Evolutionary conservation across 2,888 invertebrate species (phyloP), one percentile per base, ranked within the genome.

Genomic region (Spatulosminthurus flaviceps): DNA sequence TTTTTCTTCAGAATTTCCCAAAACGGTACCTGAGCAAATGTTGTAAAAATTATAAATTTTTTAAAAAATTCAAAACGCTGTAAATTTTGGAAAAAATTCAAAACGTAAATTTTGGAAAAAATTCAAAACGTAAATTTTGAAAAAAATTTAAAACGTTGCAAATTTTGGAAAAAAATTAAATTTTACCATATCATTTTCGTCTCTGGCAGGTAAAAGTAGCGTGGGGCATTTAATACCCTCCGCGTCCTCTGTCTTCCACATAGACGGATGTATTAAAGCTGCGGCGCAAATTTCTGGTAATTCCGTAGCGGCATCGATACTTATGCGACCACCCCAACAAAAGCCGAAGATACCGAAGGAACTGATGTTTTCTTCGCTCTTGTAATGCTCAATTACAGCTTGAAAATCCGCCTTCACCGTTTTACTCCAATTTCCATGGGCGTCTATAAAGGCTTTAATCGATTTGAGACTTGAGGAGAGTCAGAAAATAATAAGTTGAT

Each of bases 181-280:
- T 5, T 34, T 71, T 80, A 84, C 83, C 82, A 83, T 82, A 28
- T 84, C 82, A 0, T 80, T 79, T 24, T 84, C 84, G 41, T 82
- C 79, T 22, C 43, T 51, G 26, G 69, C 71, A 0, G 82, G 82
- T 1, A 82, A n/a, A 2, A 84, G 64, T 24, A 80, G 79, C 77
- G 80, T 78, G 0, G 84, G 83, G 13, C 76, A 81, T 13, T 71
- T 60, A 4, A 83, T 78, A n/a, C 42, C 77, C 19, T 79, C 29
- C 4, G 81, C 82, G 43, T 81, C 81, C 1, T 77, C 77, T 41
- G 66, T 81, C 16, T 43, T 81, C 9, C 83, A 82, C 4, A 80
- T 80, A 1, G 84, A 78, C 1, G 84, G 84, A 79, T 84, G 84
- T 19, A 84, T 77, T 1, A 84, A 24, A 0, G 75, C 84, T 13